Percentiles rank a stretch among this genome's conserved stretches.
These are phyloP conservation scores for Bombus turneri DNA, from an alignment of 1,140 invertebrate species.

Conservation along the genomic window DNA sequence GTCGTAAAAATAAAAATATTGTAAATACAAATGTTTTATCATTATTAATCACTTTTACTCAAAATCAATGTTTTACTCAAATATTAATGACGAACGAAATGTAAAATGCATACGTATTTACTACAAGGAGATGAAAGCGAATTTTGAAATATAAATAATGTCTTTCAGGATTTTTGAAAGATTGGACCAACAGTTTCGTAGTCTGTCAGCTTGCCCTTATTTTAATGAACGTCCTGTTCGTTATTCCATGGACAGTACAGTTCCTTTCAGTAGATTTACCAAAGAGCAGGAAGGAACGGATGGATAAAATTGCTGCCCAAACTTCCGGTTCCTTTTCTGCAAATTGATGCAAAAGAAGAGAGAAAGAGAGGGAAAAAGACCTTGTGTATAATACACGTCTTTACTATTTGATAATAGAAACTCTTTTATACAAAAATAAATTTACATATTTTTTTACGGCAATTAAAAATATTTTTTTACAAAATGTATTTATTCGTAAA, in stretches of 20 bases:
- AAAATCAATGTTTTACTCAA: neutral
- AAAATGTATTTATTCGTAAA: neutral
- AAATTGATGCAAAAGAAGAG: conserved; percentile 40
- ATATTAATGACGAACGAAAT: no score
- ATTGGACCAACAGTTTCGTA: conserved; percentile 77
- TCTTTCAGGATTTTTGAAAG: conserved; percentile 77
- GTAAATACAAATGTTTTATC: neutral
- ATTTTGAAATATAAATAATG: neutral
- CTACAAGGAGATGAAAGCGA: neutral
- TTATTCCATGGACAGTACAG: conserved; percentile 78
- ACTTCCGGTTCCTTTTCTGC: conserved; percentile 36
- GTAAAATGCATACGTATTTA: neutral
- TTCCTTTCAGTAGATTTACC: conserved; percentile 65
- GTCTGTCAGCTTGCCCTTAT: conserved; percentile 76
- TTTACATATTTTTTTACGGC: neutral
- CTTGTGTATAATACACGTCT: neutral
- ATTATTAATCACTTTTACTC: neutral
- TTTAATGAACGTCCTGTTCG: conserved; percentile 72
- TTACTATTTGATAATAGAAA: neutral
- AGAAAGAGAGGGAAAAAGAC: conserved; percentile 5
- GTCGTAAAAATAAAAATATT: no score
- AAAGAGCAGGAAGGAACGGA: conserved; percentile 45
- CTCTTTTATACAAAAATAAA: neutral
- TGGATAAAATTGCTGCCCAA: conserved; percentile 27
- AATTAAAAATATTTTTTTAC: neutral